Base-by-base conservation (phyloP, 2,113 vertebrate genomes). In the Electrona antarctica region DNA sequence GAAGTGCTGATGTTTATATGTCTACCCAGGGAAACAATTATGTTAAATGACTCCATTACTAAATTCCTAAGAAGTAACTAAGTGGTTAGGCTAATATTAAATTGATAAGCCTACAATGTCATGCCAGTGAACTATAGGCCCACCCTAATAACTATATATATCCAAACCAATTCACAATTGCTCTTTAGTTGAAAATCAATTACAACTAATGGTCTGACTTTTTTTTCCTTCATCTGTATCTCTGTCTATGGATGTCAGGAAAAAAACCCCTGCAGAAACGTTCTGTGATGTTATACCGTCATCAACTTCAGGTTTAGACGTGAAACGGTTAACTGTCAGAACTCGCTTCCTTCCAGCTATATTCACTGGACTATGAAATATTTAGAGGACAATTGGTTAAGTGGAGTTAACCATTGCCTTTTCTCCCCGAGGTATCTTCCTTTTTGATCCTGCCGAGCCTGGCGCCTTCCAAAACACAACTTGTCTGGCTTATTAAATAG, bases 401-500 rank as follows among this genome's bases (percentile, higher is more conserved):
- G 92, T 92, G 88, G 90, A 91, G 91, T 92, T 93, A 92, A 92
- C 89, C 80, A 88, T 91, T 88, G 89, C 88, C 89, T 90, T 84
- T 92, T 93, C 93, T 93, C 93, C 93, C 91, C 46, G 90, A 93
- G 93, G 91, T 93, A 89, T 92, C 91, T 91, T 93, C 91, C 83
- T 91, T 88, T 94, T 92, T 93, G 91, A 94, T 93, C 91, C 89
- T 63, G 89, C 93, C 86, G 93, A 91, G 90, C 65, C 93, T 94
- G 94, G 94, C 94, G 94, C 94, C 94, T 94, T 77, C 82, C 92
- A 89, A 80, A 93, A 92, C 93, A 86, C 92, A 92, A 91, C 92
- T 93, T 86, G 94, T 95, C 94, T 95, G 93, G 92, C 93, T 92
- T 93, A 93, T 93, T 94, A 93, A 94, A 94, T 90, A 90, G 89